Conservation (phyloP, 2,797 vertebrate genomes). For the Silurus lanzhouensis region DNA sequence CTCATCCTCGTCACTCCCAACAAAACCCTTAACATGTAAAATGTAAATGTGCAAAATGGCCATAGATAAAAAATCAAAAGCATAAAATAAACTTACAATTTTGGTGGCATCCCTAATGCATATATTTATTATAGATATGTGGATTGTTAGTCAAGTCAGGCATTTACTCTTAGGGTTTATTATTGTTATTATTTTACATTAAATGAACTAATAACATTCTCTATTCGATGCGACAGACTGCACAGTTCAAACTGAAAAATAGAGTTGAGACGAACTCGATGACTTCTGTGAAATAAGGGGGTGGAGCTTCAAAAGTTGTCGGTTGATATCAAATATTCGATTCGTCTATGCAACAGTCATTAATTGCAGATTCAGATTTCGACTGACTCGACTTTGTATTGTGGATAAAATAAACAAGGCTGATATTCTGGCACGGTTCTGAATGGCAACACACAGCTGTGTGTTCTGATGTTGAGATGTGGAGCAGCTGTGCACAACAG, state of each 20-base stretch:
- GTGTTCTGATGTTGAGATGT: not conserved
- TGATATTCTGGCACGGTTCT: not conserved
- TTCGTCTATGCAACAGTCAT: not conserved
- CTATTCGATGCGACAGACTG: not conserved
- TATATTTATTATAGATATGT: not conserved
- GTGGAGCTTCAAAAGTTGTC: not conserved
- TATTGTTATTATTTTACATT: not conserved
- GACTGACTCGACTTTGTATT: not conserved
- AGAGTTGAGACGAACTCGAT: not conserved
- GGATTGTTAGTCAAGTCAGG: not conserved
- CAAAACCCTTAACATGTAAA: no score
- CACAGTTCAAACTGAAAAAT: not conserved
- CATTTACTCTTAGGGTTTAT: no score
- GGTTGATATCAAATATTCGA: not conserved
- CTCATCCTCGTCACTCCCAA: no score
- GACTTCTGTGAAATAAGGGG: not conserved
- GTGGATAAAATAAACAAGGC: not conserved
- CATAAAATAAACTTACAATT: not conserved
- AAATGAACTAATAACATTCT: not conserved
- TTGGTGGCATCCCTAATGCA: not conserved
- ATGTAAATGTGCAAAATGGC: not conserved
- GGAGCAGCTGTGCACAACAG: not conserved
- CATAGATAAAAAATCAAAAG: not conserved
- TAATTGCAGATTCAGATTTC: not conserved
- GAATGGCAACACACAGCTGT: not conserved